Evolutionary conservation across 2,888 invertebrate genomes (phyloP), one percentile per base, ranked within the genome.

Genomic region (Salpingus planirostris): DNA sequence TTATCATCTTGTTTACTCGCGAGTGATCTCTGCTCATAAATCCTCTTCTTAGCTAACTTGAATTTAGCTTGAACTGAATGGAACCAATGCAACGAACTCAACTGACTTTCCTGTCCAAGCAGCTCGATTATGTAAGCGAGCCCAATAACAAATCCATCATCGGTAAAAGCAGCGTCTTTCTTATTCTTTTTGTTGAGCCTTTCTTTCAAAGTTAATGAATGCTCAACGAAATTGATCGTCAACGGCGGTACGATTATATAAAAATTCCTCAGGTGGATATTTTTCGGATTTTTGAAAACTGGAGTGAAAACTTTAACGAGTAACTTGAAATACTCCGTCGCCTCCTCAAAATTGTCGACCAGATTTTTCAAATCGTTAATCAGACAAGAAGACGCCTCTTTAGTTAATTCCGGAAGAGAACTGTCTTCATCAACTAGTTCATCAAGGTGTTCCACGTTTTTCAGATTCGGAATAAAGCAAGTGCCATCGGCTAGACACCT

Each of bases 121-220:
- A 97, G 69, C 57, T 88, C 89, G 37, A 96, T 71, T 47, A 97
- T 84, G 55, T 93, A 98, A 1, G 96, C 92, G 18, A 86, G 60
- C 33, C 80, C 98, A 77, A 98, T 88, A 3, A 93, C 87, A 68
- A 98, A 97, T 8, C 98, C 98, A 65, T 98, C 98, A 64, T 98
- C 97, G 7, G 95, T 93, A 59, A 98, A 93, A 1, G 90, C 80
- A 27, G 90, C 86, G 8, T 87, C 89, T 8, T 73, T 70, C 66
- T 84, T 86, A 57, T 86, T 86, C 59, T 90, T 91, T 59, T 93
- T 93, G 39, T 79, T 83, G 65, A 97, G 78, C 62, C 88, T 87
- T 54, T 96, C 93, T 59, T 95, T 95, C 42, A 87, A 85, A 25
- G 82, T 76, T 40, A 96, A 78, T 49, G 91, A 84, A 60, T 96